phyloP scores from a whole-genome alignment of 2,888 invertebrate species.

The Rhagonycha fulva region DNA sequence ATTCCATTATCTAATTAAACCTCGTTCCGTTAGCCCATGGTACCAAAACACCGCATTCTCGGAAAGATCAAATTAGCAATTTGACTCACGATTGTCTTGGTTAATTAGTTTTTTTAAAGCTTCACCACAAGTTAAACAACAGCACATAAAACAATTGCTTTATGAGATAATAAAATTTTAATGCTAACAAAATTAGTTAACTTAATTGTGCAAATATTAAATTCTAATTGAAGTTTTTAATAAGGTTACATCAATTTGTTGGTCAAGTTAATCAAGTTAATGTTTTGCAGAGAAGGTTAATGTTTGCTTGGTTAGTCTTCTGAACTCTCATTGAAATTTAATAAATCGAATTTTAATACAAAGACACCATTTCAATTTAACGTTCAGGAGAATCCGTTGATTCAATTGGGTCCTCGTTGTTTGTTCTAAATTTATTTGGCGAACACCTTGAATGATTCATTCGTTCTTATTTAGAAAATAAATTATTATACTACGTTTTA shows the following conservation, averaged over 20 bases:
- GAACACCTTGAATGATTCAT: background rate
- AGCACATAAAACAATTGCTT: background rate
- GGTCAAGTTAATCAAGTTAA: background rate
- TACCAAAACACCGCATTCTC: background rate
- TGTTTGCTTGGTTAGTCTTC: background rate
- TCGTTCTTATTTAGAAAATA: background rate
- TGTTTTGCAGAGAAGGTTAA: background rate
- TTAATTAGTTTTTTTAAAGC: background rate
- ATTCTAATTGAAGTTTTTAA: background rate
- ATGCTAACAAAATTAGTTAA: background rate
- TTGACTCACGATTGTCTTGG: background rate
- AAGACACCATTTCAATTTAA: background rate
- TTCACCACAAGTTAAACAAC: background rate
- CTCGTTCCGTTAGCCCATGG: background rate
- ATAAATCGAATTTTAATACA: background rate
- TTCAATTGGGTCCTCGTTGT: background rate
- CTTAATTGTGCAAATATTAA: background rate
- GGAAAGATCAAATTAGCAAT: background rate
- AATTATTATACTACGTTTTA: background rate
- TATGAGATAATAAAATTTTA: background rate
- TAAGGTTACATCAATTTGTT: background rate
- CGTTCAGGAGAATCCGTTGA: background rate
- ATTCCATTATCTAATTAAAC: background rate
- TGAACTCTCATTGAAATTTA: background rate
- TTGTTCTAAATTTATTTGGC: background rate